phyloP scores from a whole-genome alignment of 35 echinoderm and acorn worm genomes.

The Heliocidaris erythrogramma region DNA sequence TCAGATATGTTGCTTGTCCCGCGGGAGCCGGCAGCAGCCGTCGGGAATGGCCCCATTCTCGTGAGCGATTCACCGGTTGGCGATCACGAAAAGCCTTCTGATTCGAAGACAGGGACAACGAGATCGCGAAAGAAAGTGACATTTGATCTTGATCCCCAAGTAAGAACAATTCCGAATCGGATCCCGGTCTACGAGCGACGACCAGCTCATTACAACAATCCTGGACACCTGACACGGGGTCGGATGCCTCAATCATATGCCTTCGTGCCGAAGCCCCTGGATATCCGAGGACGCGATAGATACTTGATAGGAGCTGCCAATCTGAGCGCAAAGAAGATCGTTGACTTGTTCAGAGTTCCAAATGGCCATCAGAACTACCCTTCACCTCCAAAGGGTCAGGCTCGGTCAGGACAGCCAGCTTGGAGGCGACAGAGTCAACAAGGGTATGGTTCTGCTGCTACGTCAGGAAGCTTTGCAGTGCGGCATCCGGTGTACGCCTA shows the following conservation, averaged over 20 bases:
- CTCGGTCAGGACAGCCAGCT: not conserved
- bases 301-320: conserved; percentile 70
- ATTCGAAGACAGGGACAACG: not conserved
- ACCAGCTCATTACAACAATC: conserved; percentile 62
- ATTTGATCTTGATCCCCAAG: conserved; percentile 88
- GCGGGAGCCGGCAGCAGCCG: not conserved
- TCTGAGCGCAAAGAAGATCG: conserved; percentile 73
- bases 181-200: conserved; percentile 85
- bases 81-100: not conserved
- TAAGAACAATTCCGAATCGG: conserved; percentile 89
- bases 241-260: conserved; percentile 42
- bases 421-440: conserved; percentile 44
- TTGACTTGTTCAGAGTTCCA: conserved; percentile 74
- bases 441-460: conserved; percentile 29
- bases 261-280: conserved; percentile 73
- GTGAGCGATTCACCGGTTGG: not conserved
- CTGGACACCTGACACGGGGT: conserved; percentile 15
- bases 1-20: conserved; percentile 28
- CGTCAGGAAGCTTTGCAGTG: not conserved
- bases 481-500: conserved; percentile 28
- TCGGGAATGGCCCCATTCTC: not conserved
- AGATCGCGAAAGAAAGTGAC: conserved; percentile 74
- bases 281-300: conserved; percentile 59
- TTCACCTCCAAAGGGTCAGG: conserved; percentile 44
- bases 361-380: conserved; percentile 59